phyloP scores from a whole-genome alignment of 2,113 vertebrate species.

The Oreochromis tanganicae region DNA sequence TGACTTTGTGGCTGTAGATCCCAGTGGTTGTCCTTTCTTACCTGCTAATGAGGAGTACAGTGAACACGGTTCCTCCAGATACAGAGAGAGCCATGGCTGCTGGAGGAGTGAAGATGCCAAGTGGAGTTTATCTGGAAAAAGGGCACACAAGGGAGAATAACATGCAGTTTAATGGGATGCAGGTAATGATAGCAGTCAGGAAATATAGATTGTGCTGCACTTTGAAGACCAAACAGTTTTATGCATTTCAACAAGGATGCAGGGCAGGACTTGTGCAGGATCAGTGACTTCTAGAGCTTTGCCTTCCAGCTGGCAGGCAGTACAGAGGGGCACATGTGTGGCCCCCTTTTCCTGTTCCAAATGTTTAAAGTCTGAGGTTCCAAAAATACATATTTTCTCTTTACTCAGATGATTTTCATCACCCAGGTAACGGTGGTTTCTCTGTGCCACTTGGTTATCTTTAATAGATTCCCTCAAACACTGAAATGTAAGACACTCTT shows the following conservation, averaged over 20 bases:
- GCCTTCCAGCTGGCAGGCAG: not conserved
- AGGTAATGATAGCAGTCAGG: not conserved
- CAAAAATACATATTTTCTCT: not conserved
- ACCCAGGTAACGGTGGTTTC: not conserved
- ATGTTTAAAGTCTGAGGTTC: not conserved
- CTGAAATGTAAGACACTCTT: not conserved
- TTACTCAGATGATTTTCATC: not conserved
- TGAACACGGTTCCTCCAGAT: constrained; percentile 56
- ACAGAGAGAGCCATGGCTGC: constrained; percentile 54
- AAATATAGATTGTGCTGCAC: not conserved
- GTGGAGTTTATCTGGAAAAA: constrained; percentile 62
- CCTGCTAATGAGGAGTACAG: constrained; percentile 70
- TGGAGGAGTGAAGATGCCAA: constrained; percentile 18
- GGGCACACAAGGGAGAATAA: constrained; percentile 9
- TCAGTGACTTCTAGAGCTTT: not conserved
- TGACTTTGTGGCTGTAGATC: not conserved
- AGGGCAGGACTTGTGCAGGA: not conserved
- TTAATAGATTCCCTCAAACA: not conserved
- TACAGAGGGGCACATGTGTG: not conserved
- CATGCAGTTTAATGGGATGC: not conserved
- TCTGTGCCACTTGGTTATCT: not conserved
- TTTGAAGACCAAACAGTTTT: not conserved
- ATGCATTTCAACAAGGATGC: not conserved
- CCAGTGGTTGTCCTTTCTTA: constrained; percentile 42
- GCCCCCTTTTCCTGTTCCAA: not conserved